phyloP scores from a whole-genome alignment of 2,797 vertebrate genomes.

The Pristis pectinata region DNA sequence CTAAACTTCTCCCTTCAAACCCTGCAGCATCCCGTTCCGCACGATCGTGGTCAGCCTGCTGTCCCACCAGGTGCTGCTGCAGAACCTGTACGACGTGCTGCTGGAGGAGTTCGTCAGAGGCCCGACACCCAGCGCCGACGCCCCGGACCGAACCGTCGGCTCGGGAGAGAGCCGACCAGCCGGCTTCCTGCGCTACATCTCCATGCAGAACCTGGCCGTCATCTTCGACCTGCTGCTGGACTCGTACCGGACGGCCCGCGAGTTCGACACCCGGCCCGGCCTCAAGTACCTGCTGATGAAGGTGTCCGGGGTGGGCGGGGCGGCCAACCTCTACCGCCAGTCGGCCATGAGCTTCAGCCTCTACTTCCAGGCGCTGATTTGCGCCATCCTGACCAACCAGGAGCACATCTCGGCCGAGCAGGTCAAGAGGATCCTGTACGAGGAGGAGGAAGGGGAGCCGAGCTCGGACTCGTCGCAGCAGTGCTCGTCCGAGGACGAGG shows the following conservation, averaged over 20 bases:
- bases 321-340: conserved; percentile 91
- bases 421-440: conserved; percentile 85
- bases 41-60: conserved; percentile 91
- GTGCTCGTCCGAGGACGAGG: conserved; percentile 91
- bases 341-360: conserved; percentile 96
- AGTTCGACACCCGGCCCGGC: conserved; percentile 90
- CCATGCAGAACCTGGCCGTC: conserved; percentile 91
- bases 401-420: conserved; percentile 81
- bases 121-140: conserved; percentile 58
- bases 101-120: conserved; percentile 89
- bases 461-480: conserved; percentile 88
- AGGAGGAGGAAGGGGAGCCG: conserved; percentile 73
- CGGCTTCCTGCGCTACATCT: conserved; percentile 93
- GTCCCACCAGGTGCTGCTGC: conserved; percentile 92
- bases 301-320: conserved; percentile 86
- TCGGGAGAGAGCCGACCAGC: conserved; percentile 62
- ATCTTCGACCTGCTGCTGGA: conserved; percentile 94
- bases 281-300: conserved; percentile 95
- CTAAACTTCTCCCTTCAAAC: conserved; percentile 24
- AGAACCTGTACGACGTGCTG: conserved; percentile 90
- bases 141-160: conserved; percentile 60
- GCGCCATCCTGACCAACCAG: conserved; percentile 78
- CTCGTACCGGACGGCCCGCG: conserved; percentile 86
- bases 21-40: conserved; percentile 83
- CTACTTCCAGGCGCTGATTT: conserved; percentile 87